Evolutionary conservation across 2,888 invertebrate genomes (phyloP), one percentile per base, ranked within the genome.

Genomic region (Tiphia femorata): DNA sequence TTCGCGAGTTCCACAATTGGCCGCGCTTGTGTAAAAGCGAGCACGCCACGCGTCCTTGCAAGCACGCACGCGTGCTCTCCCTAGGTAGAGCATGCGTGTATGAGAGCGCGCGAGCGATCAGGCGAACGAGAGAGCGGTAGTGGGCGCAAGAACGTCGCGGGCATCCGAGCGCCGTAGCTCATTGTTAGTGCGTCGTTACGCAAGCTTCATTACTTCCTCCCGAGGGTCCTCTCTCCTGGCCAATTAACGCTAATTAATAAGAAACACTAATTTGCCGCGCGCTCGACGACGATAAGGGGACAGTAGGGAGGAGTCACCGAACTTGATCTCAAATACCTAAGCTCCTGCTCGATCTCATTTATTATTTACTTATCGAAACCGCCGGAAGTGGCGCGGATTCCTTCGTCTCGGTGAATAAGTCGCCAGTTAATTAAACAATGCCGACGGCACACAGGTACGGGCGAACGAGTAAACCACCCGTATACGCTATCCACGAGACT

Each of bases 201-300:
- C 53, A 62, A 62, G 40, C 29, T 43, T 59, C 47, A 40, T 49
- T 49, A 44, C 51, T 44, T 49, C 52, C 49, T 56, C 49, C 29
- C 10, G n/a, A n/a, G n/a, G n/a, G n/a, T n/a, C n/a, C n/a, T n/a
- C n/a, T 10, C 16, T 12, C 30, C 47, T 19, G 29, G 25, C 43
- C 43, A 57, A 57, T 57, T 57, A 53, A 53, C 38, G 57, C 23
- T 52, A 52, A 57, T 57, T 53, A 53, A 48, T 43, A 19, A 38
- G 30, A 41, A 42, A 14, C 47, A 49, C 49, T 62, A 52, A 53
- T 50, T 53, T 46, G 46, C 23, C 21, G n/a, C n/a, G n/a, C n/a
- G n/a, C n/a, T n/a, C n/a, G n/a, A n/a, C n/a, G n/a, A n/a, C n/a
- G n/a, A n/a, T n/a, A n/a, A n/a, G n/a, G n/a, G n/a, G n/a, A n/a